A percentile compares a stretch with the other conserved stretches of the same genome.
phyloP scores from a whole-genome alignment of 2,797 vertebrate genomes.

The Okamejei kenojei region DNA sequence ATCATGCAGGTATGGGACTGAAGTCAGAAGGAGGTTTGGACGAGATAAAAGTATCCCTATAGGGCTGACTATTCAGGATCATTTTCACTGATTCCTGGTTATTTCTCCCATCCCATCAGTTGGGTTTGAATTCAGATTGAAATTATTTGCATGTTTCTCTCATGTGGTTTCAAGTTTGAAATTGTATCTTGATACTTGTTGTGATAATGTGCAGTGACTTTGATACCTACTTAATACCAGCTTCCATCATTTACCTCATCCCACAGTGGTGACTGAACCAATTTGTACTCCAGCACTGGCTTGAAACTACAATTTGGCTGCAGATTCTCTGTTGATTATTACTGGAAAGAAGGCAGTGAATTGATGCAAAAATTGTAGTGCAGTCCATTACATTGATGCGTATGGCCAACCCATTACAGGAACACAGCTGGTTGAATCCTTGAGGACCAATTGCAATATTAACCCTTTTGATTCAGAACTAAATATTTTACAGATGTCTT shows the following conservation, averaged over 20 bases:
- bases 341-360: neutral
- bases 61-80: neutral
- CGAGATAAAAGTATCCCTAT: neutral
- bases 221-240: neutral
- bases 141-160: neutral
- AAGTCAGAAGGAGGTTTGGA: neutral
- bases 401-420: neutral
- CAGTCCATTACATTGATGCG: no score
- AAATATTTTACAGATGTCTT: neutral
- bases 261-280: neutral
- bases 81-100: neutral
- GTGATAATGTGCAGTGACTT: neutral
- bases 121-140: neutral
- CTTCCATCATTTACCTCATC: neutral
- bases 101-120: neutral
- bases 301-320: neutral
- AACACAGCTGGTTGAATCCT: neutral
- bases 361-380: neutral
- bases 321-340: neutral
- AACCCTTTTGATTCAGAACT: neutral
- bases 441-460: neutral
- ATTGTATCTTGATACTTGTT: neutral
- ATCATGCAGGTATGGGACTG: neutral
- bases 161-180: neutral
- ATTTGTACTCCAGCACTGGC: neutral